These are phyloP conservation scores for Drosophila cognata DNA, from an alignment of 2,888 invertebrate species.

Conservation along the genomic window DNA sequence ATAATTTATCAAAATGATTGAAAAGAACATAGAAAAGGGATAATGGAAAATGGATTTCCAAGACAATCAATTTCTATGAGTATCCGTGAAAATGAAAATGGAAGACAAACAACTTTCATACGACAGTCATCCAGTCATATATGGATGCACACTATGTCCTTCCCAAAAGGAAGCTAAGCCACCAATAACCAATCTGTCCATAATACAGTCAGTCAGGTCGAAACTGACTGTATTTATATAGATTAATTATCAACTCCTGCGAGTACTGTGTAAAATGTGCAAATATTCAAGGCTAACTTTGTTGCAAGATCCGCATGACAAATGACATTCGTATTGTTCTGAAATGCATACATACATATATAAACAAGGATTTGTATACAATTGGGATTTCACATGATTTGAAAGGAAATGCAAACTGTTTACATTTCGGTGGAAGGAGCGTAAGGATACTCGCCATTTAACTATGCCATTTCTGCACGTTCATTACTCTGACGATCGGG, in stretches of 20 bases:
- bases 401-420: constrained; percentile 33
- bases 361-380: background rate
- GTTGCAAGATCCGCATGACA: background rate
- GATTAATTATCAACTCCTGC: background rate
- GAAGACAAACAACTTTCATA: background rate
- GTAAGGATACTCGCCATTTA: constrained; percentile 8
- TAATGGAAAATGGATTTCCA: background rate
- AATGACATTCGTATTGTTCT: background rate
- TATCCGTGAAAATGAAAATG: background rate
- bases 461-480: constrained; percentile 58
- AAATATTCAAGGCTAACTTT: background rate
- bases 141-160: too few relatives aligned
- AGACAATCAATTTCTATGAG: background rate
- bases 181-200: background rate
- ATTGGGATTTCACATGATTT: constrained; percentile 3
- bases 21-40: background rate
- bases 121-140: background rate
- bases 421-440: constrained; percentile 29
- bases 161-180: background rate
- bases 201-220: background rate
- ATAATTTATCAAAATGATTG: background rate
- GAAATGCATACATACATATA: background rate
- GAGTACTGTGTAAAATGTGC: background rate
- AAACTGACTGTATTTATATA: background rate
- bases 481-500: constrained; percentile 26